These are phyloP conservation scores for Timema cristinae DNA, from an alignment of 2,888 invertebrate species.

Conservation along the genomic window DNA sequence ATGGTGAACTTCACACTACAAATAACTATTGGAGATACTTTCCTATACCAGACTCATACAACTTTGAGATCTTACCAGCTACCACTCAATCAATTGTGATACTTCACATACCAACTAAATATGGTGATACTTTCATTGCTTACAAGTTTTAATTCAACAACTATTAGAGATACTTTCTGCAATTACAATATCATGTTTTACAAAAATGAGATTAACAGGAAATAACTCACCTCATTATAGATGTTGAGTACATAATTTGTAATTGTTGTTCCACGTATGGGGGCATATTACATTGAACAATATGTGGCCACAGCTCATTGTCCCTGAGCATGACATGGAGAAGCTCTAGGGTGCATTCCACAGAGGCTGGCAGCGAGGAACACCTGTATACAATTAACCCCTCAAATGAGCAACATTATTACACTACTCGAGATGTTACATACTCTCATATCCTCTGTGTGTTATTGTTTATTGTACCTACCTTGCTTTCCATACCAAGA, in stretches of 20 bases:
- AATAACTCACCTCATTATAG: slow-evolving; percentile 38
- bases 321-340: slow-evolving; percentile 25
- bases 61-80: too few species aligned
- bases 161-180: too few species aligned
- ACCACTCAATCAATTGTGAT: too few species aligned
- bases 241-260: slow-evolving; percentile 22
- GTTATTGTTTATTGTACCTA: slow-evolving; percentile 2
- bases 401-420: background rate
- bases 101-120: too few species aligned
- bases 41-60: too few species aligned
- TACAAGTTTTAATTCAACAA: too few species aligned
- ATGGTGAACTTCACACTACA: too few species aligned
- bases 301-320: slow-evolving; percentile 19
- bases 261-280: slow-evolving; percentile 23
- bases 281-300: slow-evolving; percentile 12
- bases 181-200: too few species aligned
- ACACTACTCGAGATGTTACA: background rate
- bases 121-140: too few species aligned
- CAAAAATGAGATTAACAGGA: too few species aligned
- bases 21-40: too few species aligned
- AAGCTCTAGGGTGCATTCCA: slow-evolving; percentile 26
- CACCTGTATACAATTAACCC: background rate
- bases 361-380: slow-evolving; percentile 18
- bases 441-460: background rate
- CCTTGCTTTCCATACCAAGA: slow-evolving; percentile 34